Evolutionary conservation across 2,113 vertebrate genomes (phyloP).

Genomic region (Nesospiza acunhae): DNA sequence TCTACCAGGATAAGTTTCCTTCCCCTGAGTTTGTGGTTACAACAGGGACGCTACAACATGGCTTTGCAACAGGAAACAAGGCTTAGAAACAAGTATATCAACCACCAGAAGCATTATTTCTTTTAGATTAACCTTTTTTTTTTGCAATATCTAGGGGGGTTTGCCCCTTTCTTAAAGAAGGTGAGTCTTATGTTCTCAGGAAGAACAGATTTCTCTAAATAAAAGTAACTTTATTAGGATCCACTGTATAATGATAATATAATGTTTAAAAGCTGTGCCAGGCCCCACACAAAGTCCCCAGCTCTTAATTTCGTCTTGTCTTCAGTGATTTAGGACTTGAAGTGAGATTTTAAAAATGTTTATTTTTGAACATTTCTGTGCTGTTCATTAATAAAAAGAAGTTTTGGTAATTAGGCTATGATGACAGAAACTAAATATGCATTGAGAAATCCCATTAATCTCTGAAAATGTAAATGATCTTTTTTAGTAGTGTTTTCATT

Average conservation of each 20-base stretch:
- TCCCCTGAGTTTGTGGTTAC: background rate
- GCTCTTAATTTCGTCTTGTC: background rate
- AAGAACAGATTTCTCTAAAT: background rate
- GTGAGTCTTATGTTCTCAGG: background rate
- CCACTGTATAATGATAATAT: background rate
- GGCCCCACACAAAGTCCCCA: background rate
- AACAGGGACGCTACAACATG: fast-evolving
- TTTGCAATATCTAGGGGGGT: background rate
- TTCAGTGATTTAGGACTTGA: background rate
- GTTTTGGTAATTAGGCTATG: background rate
- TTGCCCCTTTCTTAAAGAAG: fast-evolving
- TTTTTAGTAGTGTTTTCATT: background rate
- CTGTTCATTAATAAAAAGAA: background rate
- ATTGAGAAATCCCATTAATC: background rate
- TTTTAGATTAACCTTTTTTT: background rate
- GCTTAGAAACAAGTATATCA: background rate
- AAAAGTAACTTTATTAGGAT: background rate
- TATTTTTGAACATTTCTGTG: background rate
- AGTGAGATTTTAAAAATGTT: background rate
- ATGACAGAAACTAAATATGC: background rate
- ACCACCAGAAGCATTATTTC: background rate
- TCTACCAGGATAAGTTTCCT: background rate
- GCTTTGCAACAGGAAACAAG: background rate
- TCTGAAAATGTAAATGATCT: background rate
- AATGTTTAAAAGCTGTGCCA: background rate